These are phyloP conservation scores for Dendronephthya gigantea DNA, from an alignment of 64 coral and sea anemone species.

Conservation along the genomic window DNA sequence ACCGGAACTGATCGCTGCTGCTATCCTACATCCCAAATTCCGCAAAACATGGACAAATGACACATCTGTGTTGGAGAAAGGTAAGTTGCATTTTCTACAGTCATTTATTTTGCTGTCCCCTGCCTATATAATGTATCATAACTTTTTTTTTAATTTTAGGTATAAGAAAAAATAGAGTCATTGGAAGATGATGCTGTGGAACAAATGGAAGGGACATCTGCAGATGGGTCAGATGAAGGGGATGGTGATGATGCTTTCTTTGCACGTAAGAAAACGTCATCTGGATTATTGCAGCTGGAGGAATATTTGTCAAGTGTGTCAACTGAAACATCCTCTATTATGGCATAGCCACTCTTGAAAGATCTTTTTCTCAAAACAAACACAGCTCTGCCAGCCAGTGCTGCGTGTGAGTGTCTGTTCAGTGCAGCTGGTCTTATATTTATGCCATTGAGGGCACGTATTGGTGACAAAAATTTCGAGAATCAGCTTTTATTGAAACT, in stretches of 20 bases:
- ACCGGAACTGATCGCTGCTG: not conserved
- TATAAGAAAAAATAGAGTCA: not conserved
- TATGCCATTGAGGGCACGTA: not conserved
- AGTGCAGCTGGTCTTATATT: not conserved
- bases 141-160: not conserved
- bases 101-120: not conserved
- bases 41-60: not conserved
- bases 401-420: not conserved
- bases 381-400: not conserved
- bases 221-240: not conserved
- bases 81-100: not conserved
- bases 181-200: not conserved
- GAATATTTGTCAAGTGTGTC: not conserved
- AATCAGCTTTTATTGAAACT: not conserved
- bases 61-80: not conserved
- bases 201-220: not conserved
- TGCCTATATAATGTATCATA: not conserved
- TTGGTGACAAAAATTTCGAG: not conserved
- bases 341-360: not conserved
- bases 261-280: not conserved
- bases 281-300: not conserved
- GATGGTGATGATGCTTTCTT: not conserved
- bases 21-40: not conserved
- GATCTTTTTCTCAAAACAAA: not conserved
- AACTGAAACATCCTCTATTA: not conserved